Base-by-base conservation (phyloP, 1,140 invertebrate genomes). In the Hydropsyche tenuis region DNA sequence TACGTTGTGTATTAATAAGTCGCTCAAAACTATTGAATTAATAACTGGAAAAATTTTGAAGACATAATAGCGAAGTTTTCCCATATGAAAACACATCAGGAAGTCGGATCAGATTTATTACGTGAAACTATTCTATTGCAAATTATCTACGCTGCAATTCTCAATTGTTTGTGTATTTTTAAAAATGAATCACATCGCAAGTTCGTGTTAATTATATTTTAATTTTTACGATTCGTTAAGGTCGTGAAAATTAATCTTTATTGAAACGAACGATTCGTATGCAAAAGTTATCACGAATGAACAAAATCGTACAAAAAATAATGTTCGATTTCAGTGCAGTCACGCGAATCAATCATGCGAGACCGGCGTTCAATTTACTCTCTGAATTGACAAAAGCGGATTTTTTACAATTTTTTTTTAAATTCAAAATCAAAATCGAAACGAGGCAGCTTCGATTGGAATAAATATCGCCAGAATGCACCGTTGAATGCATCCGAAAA, bases 341-440 rank as follows among this genome's bases (percentile, higher is more conserved):
- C 69, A 70, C 64, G 46, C 37, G 72, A 73, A 76, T 73, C 75
- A 71, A 76, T 76, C 72, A 68, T 68, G 72, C 68, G 20, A 56
- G 66, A 76, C 75, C 20, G 23, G 18, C 18, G 66, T 76, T 73
- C 75, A 73, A 76, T 76, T 76, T 73, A 76, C 68, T 73, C 30
- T 72, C 69, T 73, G 69, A 68, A 22, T 20, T 43, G 51, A 73
- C 64, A 63, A 70, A 70, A 48, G 72, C 23, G 71, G n/a, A 63
- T 73, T 76, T 76, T 75, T 72, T 37, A 2, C 46, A 51, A 11
- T 42, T 56, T 56, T 56, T 48, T 68, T 68, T 48, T 12, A 18
- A 65, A 9, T 45, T n/a, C 27, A 43, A 18, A 42, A 56, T 56
- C 46, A 42, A 70, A 70, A 70, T 70, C 68, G 16, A 70, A 37